Percentiles rank a stretch among this genome's conserved stretches.
These are phyloP conservation scores for Eupsilia transversa DNA, from an alignment of 2,888 invertebrate genomes.

Conservation along the genomic window DNA sequence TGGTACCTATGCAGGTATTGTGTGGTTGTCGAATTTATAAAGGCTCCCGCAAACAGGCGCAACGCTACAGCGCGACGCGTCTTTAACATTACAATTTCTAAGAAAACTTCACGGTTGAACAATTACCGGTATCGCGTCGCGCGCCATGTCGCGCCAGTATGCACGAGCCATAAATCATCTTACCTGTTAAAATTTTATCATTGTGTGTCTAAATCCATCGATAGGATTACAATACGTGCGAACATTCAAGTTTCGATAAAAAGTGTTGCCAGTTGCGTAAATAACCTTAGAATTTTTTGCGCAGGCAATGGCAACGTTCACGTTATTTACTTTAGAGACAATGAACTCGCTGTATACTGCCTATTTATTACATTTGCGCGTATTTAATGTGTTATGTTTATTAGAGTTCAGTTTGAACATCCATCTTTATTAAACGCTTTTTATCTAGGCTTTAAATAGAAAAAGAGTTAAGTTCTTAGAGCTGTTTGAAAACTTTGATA, in stretches of 20 bases:
- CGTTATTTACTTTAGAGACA: constrained; percentile 64
- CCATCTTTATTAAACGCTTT: not conserved
- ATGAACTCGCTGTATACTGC: constrained; percentile 57
- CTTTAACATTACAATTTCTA: no score
- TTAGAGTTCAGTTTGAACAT: constrained; percentile 13
- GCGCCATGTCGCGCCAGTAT: no score
- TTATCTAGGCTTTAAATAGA: not conserved
- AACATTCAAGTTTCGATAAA: constrained; percentile 63
- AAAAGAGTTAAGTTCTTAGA: not conserved
- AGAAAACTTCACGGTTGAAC: no score
- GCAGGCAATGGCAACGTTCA: constrained; percentile 55
- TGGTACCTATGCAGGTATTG: not conserved
- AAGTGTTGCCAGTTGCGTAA: constrained; percentile 68
- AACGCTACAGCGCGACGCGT: no score
- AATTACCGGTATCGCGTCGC: no score
- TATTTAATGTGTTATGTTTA: constrained; percentile 33
- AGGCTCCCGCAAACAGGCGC: no score
- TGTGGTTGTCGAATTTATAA: constrained; percentile 12
- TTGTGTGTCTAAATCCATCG: constrained; percentile 35
- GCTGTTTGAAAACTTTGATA: not conserved
- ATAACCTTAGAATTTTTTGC: constrained; percentile 65
- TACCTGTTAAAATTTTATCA: constrained; percentile 26
- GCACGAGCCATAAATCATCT: no score
- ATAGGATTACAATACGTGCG: constrained; percentile 57
- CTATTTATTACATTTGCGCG: constrained; percentile 46